Base-by-base conservation (phyloP, 2,888 invertebrate species). In the Dione vanillae region DNA sequence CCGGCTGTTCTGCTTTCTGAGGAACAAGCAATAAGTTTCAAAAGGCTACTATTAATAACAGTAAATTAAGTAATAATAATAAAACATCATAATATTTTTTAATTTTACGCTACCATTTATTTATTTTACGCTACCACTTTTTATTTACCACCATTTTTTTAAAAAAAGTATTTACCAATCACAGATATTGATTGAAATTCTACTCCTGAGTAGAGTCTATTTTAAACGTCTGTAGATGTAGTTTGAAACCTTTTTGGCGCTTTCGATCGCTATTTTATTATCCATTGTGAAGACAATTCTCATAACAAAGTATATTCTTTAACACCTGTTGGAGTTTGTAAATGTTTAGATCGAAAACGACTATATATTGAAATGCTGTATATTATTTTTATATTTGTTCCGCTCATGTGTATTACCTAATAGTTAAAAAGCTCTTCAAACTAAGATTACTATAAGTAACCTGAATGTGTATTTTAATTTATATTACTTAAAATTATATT, bases 211-310 rank as follows among this genome's bases (percentile, higher is more conserved):
- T 45, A 41, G 45, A 45, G 19, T n/a, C n/a, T 59, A 14, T 59
- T 51, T 58, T 16, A 68, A 64, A 68, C 74, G 74, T 76, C 75
- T 76, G 59, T 35, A 73, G 70, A 66, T 66, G 76, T 73, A 75
- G 62, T 72, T 79, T 77, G 88, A 91, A 84, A 87, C 88, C 81
- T 81, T 88, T 82, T 82, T 91, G 91, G 91, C 91, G 87, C 78
- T 73, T 68, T 64, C 69, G 70, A 69, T 78, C 74, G 74, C 71
- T 74, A 69, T 77, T 78, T 89, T 90, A 89, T 85, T 85, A 85
- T 82, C 83, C 88, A 84, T 90, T 90, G 84, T 88, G 68, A 69
- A 79, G 74, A 78, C 70, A 79, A 78, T 73, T 74, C 77, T 83
- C 82, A 65, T 70, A 58, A 61, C 45, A 68, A 67, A 56, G 49